Base-by-base conservation (phyloP, 2,113 vertebrate genomes). In the Toxotes jaculatrix region DNA sequence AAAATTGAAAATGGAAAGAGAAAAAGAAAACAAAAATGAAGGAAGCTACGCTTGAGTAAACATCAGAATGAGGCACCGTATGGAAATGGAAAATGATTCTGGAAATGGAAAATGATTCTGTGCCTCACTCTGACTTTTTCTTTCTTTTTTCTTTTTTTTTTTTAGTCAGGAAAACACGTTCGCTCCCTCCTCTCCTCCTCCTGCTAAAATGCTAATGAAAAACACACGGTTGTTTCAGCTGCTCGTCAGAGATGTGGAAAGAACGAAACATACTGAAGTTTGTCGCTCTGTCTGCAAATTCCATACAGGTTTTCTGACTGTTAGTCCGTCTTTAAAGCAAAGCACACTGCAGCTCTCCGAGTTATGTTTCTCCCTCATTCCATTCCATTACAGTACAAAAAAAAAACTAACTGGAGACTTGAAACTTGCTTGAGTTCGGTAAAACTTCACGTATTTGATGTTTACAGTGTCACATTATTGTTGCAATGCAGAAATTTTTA, bases 201-300 rank as follows among this genome's bases (percentile, higher is more conserved):
- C 0, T 31, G 42, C 34, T 59, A n/a, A 9, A 36, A 45, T n/a
- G 9, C n/a, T 40, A 72, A 21, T 10, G 36, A 36, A 66, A 23
- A 9, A 34, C 6, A n/a, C 19, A 13, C 16, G 34, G 5, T 34
- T 57, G 8, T 55, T 57, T 64, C n/a, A n/a, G 55, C 62, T 57
- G 43, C 53, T 66, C 31, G 38, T 62, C 75, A 68, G 38, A 73
- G 55, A 59, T 71, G 59, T 69, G 8, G 8, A 31, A 27, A 43
- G 8, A 53, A 23, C 40, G 0, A 0, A 8, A 40, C 49, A 4
- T 36, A 16, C 42, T 55, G 1, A 45, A 36, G 14, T 34, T 65
- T 36, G 47, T 55, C 14, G 5, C 16, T 42, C 27, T 65, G 36
- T 23, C 7, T n/a, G 14, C 4, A 36, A 17, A 8, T 27, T 55